phyloP scores from a whole-genome alignment of 2,797 vertebrate genomes.

The Danio kyathit region DNA sequence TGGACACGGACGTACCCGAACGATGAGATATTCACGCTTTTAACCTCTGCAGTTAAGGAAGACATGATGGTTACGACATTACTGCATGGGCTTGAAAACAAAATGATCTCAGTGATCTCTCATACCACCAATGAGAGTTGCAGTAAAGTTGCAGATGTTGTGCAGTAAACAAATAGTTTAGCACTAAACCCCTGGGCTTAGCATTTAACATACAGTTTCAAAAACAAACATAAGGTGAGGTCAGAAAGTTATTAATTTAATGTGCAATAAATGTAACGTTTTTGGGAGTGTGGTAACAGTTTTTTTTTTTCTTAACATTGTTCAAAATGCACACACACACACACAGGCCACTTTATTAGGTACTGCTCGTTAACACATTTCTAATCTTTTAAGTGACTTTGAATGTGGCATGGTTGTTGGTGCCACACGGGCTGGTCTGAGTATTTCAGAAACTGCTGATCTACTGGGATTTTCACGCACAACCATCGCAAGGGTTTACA shows the following conservation, averaged over 20 bases:
- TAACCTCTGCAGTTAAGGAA: background rate
- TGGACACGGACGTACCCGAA: background rate
- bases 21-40: conserved; percentile 3
- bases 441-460: too few species aligned
- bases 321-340: too few species aligned
- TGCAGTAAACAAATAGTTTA: background rate
- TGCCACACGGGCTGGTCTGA: too few species aligned
- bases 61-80: background rate
- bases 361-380: too few species aligned
- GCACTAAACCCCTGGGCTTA: background rate
- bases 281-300: too few species aligned
- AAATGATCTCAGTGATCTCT: conserved; percentile 21
- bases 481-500: too few species aligned
- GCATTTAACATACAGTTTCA: background rate
- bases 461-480: too few species aligned
- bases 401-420: too few species aligned
- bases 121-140: background rate
- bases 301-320: too few species aligned
- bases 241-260: background rate
- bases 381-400: too few species aligned
- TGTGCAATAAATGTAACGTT: too few species aligned
- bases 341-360: too few species aligned
- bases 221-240: background rate
- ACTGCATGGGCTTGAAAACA: conserved; percentile 10
- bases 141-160: background rate